These are phyloP conservation scores for Catharus minimus DNA, from an alignment of 2,113 vertebrate species.

Conservation along the genomic window DNA sequence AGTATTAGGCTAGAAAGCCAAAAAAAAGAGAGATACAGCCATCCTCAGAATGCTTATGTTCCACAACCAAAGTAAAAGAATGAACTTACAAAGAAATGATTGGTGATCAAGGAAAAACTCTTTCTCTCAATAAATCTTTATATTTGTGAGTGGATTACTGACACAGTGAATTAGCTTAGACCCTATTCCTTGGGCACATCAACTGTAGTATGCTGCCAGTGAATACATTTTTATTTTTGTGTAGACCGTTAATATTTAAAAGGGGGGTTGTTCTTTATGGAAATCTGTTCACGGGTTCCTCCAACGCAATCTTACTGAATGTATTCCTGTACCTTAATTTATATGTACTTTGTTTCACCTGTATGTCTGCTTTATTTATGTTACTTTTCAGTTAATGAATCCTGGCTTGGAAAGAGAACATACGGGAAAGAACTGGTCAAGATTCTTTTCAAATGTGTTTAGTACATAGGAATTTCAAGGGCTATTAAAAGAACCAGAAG, in stretches of 20 bases:
- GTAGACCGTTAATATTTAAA: background rate
- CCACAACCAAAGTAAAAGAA: background rate
- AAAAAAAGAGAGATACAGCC: background rate
- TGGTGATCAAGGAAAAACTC: background rate
- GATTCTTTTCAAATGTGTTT: slow-evolving; percentile 15
- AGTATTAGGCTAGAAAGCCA: background rate
- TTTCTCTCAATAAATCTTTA: background rate
- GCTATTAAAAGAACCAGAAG: slow-evolving; percentile 42
- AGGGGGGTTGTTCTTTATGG: background rate
- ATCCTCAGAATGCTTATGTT: background rate
- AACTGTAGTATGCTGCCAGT: background rate
- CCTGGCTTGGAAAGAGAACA: background rate
- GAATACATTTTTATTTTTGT: background rate
- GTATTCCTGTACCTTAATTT: background rate
- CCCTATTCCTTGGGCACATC: background rate
- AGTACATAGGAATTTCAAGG: slow-evolving; percentile 26
- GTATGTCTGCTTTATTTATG: background rate
- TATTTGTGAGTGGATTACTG: background rate
- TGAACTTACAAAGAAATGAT: background rate
- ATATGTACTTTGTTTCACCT: background rate
- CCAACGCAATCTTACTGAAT: background rate
- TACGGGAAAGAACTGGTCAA: background rate
- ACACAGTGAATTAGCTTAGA: background rate
- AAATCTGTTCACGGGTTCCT: background rate
- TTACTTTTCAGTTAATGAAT: background rate